Percentiles rank a stretch among this genome's conserved stretches.
phyloP scores from a whole-genome alignment of 2,888 invertebrate genomes.

The Ormyrus labotus region DNA sequence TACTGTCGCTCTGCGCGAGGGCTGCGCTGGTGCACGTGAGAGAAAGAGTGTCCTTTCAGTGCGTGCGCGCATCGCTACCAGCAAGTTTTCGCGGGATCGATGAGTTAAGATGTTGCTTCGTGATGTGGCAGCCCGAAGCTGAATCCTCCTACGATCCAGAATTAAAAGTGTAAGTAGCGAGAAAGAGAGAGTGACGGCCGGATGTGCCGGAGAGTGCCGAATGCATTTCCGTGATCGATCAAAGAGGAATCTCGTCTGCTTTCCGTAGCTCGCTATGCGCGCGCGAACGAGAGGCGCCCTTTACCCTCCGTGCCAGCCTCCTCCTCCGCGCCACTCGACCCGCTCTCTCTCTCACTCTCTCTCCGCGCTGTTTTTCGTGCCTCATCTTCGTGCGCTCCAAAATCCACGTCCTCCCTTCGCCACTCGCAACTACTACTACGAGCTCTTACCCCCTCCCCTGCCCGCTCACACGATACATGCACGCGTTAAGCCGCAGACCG shows the following conservation, averaged over 20 bases:
- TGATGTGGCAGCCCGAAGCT: conserved; percentile 52
- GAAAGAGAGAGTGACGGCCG: not conserved
- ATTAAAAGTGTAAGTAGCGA: conserved; percentile 46
- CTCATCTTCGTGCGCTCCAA: too few relatives aligned
- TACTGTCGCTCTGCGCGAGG: too few relatives aligned
- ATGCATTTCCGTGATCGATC: conserved; percentile 22
- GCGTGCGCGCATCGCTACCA: not conserved
- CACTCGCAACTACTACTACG: too few relatives aligned
- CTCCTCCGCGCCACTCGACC: not conserved
- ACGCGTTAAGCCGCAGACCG: conserved; percentile 1
- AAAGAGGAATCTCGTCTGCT: conserved; percentile 8
- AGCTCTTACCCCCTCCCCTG: too few relatives aligned
- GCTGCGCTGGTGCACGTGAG: not conserved
- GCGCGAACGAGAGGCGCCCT: not conserved
- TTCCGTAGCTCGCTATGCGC: not conserved
- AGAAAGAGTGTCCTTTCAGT: not conserved
- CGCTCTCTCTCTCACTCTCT: conserved; percentile 14
- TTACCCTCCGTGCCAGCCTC: not conserved
- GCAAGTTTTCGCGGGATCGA: conserved; percentile 11
- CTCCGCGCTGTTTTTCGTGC: not conserved
- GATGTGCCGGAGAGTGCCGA: not conserved
- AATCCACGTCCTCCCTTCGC: too few relatives aligned
- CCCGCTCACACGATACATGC: not conserved
- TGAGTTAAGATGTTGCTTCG: conserved; percentile 49
- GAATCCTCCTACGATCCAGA: conserved; percentile 44